These are phyloP conservation scores for Deroptyus accipitrinus DNA, from an alignment of 2,113 vertebrate genomes.

Conservation along the genomic window DNA sequence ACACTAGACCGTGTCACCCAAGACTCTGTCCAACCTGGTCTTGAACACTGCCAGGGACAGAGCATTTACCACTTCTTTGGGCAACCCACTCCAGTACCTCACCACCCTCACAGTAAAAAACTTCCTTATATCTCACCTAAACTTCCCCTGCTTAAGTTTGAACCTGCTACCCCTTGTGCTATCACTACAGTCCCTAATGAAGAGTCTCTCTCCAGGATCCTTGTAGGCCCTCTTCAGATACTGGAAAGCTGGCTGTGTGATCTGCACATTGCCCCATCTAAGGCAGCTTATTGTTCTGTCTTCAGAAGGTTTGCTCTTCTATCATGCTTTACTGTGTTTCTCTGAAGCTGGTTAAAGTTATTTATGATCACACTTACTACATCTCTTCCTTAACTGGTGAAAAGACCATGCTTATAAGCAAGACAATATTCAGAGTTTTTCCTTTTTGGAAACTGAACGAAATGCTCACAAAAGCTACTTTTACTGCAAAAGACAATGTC, in stretches of 20 bases:
- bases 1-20: neutral
- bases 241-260: neutral
- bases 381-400: neutral
- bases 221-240: neutral
- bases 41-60: neutral
- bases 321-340: neutral
- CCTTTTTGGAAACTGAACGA: neutral
- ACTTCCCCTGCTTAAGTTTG: neutral
- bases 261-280: neutral
- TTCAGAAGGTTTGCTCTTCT: neutral
- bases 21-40: neutral
- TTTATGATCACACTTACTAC: fast-evolving
- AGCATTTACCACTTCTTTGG: neutral
- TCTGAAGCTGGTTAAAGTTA: neutral
- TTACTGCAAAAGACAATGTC: neutral
- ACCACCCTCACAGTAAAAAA: neutral
- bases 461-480: neutral
- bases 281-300: neutral
- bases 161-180: neutral
- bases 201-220: neutral
- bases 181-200: neutral
- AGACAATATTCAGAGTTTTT: neutral
- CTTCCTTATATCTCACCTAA: neutral
- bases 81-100: neutral
- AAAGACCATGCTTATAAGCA: fast-evolving